These are phyloP conservation scores for Phoenicopterus ruber DNA, from an alignment of 2,113 vertebrate genomes.

Conservation along the genomic window DNA sequence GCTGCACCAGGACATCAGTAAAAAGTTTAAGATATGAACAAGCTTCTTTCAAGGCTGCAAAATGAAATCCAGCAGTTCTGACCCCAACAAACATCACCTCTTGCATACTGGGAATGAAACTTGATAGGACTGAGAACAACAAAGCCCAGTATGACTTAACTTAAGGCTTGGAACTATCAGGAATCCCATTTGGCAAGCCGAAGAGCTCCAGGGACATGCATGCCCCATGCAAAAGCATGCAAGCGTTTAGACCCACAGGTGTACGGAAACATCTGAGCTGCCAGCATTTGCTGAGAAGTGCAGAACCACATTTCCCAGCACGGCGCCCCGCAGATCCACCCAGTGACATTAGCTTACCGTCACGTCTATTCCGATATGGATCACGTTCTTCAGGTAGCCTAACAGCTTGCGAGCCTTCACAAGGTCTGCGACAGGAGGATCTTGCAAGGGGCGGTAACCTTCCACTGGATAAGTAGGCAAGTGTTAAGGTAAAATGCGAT, in stretches of 20 bases:
- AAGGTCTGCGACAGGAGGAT: conserved; percentile 85
- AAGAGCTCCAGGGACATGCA: background rate
- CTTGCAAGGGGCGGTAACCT: conserved; percentile 89
- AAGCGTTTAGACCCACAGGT: background rate
- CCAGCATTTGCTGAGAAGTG: background rate
- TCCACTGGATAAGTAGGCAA: conserved; percentile 87
- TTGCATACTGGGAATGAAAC: background rate
- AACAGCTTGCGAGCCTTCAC: conserved; percentile 85
- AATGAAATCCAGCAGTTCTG: background rate
- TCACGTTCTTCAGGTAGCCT: conserved; percentile 86
- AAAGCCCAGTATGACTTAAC: background rate
- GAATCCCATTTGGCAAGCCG: background rate
- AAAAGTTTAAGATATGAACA: background rate
- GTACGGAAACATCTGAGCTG: background rate
- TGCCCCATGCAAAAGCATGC: background rate
- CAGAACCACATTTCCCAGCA: background rate
- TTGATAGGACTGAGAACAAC: background rate
- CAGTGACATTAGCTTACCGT: conserved; percentile 69
- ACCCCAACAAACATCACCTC: background rate
- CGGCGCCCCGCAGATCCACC: background rate
- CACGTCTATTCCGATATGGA: conserved; percentile 82
- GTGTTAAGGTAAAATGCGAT: conserved; percentile 75
- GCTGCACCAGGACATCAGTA: background rate
- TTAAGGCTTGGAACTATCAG: background rate
- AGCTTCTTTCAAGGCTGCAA: background rate